Evolutionary conservation across 2,888 invertebrate genomes (phyloP).

Genomic region (Agriotes lineatus): DNA sequence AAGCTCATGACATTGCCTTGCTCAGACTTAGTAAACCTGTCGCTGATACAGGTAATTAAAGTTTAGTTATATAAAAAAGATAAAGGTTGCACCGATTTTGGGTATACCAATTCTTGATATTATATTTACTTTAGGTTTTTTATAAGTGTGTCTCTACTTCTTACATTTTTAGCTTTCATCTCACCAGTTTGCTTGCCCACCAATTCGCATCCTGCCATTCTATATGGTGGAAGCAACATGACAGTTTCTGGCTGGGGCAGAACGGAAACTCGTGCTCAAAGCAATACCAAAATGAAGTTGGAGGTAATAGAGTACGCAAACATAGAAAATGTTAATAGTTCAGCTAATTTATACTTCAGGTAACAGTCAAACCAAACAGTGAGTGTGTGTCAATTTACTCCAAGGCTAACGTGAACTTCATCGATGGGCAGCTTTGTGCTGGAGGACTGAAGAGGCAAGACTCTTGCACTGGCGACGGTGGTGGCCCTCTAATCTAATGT

Average conservation of each 20-base stretch:
- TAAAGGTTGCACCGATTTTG: too few relatives aligned
- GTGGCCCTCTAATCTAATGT: conserved; percentile 74
- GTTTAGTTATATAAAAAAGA: too few relatives aligned
- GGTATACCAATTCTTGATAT: too few relatives aligned
- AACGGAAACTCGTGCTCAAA: conserved; percentile 68
- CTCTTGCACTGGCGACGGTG: conserved; percentile 75
- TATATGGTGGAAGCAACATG: conserved; percentile 65
- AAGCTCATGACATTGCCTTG: conserved; percentile 80
- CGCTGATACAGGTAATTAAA: conserved; percentile 69
- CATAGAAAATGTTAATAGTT: too few relatives aligned
- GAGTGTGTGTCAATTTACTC: conserved; percentile 71
- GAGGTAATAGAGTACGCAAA: too few relatives aligned
- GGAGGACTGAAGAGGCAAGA: conserved; percentile 71
- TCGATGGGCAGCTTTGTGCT: conserved; percentile 71
- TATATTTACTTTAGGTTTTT: conserved; percentile 56
- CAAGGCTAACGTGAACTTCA: conserved; percentile 63
- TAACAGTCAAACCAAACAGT: conserved; percentile 66
- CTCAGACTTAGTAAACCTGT: conserved; percentile 72
- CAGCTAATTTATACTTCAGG: too few relatives aligned
- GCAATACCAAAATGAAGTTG: conserved; percentile 68
- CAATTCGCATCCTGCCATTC: conserved; percentile 51
- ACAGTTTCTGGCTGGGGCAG: conserved; percentile 77
- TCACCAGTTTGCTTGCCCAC: conserved; percentile 71
- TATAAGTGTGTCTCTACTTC: conserved; percentile 40
- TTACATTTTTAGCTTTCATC: conserved; percentile 66